Conservation (phyloP, 2,797 vertebrate species). For the Lophotriccus pileatus region DNA sequence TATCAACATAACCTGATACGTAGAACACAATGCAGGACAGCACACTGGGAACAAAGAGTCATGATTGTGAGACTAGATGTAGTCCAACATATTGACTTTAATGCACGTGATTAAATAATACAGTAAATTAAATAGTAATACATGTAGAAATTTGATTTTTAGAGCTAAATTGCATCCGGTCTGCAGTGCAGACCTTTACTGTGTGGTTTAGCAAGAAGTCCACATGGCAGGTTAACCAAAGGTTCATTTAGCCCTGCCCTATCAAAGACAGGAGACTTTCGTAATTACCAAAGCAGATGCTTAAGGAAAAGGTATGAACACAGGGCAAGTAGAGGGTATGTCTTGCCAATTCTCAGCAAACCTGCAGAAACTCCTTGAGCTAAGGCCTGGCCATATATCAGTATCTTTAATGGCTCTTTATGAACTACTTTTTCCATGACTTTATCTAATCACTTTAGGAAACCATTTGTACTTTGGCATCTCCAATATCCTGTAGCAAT, state of each 20-base stretch:
- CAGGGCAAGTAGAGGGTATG: background rate
- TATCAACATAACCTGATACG: background rate
- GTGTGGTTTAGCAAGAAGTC: background rate
- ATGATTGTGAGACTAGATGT: background rate
- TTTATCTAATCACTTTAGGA: slow-evolving; percentile 2
- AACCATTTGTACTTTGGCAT: background rate
- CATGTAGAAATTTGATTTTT: background rate
- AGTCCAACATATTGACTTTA: background rate
- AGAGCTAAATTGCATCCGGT: fast-evolving
- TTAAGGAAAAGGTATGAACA: background rate
- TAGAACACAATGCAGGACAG: background rate
- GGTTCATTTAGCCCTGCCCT: background rate
- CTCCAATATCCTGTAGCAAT: background rate
- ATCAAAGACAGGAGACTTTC: no score
- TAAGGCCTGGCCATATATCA: background rate
- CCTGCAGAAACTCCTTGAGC: background rate
- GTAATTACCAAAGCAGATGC: no score
- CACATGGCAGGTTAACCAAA: background rate
- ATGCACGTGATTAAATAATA: background rate
- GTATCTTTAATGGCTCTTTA: background rate
- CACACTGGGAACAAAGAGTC: background rate
- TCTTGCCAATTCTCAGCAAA: background rate
- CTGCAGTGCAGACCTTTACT: background rate
- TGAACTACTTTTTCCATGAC: background rate
- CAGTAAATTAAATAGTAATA: background rate